phyloP scores from a whole-genome alignment of 1,140 invertebrate species.

The Ceratosolen solmsi region DNA sequence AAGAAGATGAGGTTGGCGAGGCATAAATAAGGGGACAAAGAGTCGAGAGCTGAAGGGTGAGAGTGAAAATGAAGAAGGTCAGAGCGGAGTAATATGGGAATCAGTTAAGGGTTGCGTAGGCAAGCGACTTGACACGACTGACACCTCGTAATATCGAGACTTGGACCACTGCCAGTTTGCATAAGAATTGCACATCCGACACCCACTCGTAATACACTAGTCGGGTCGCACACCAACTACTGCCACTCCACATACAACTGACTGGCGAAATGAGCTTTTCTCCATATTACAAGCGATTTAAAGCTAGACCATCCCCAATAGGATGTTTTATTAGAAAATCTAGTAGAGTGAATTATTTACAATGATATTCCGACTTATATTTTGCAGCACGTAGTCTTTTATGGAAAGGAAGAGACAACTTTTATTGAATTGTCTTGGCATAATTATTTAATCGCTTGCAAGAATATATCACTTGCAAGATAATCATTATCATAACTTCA shows the following conservation, averaged over 20 bases:
- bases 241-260: constrained; percentile 28
- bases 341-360: not conserved
- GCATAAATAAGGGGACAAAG: not conserved
- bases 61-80: constrained; percentile 43
- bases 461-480: too few relatives aligned
- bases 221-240: not conserved
- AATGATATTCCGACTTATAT: not conserved
- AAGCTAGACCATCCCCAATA: constrained; percentile 33
- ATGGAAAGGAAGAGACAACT: not conserved
- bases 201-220: constrained; percentile 55
- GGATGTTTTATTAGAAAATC: constrained; percentile 30
- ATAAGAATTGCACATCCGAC: constrained; percentile 68
- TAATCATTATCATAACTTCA: too few relatives aligned
- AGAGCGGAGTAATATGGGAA: constrained; percentile 51
- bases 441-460: not conserved
- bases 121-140: constrained; percentile 64
- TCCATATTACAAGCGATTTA: constrained; percentile 34
- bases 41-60: not conserved
- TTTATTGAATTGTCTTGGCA: not conserved
- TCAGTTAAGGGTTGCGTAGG: constrained; percentile 56
- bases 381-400: not conserved
- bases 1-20: not conserved
- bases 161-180: constrained; percentile 70
- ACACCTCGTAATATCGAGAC: constrained; percentile 69
- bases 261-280: constrained; percentile 46